Percentiles rank a stretch among this genome's conserved stretches.
Evolutionary conservation across 1,140 invertebrate genomes (phyloP).

Genomic region (Gryon sp.): DNA sequence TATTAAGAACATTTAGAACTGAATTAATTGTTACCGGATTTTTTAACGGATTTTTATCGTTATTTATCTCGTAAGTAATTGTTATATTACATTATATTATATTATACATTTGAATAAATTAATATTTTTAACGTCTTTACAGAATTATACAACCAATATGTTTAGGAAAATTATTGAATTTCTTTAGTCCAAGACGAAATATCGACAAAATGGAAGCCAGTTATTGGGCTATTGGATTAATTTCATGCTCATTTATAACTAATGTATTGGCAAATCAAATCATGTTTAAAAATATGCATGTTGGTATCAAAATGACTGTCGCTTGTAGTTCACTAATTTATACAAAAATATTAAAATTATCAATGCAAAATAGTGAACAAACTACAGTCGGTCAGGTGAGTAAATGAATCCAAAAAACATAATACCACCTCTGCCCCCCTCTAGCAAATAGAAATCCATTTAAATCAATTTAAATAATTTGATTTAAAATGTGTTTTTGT

Average conservation of each 20-base stretch:
- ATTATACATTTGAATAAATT: constrained; percentile 4
- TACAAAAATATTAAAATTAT: constrained; percentile 83
- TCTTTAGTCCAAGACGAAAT: constrained; percentile 80
- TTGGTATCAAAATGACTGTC: constrained; percentile 89
- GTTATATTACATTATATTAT: background rate
- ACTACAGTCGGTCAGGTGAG: constrained; percentile 74
- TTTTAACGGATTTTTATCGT: constrained; percentile 15
- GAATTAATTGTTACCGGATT: constrained; percentile 77
- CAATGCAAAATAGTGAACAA: constrained; percentile 67
- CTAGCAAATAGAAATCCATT: constrained; percentile 1
- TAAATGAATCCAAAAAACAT: constrained; percentile 1
- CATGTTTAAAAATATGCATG: constrained; percentile 86
- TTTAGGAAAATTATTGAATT: constrained; percentile 86
- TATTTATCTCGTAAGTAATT: background rate
- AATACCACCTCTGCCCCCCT: too few species aligned
- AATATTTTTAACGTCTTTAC: constrained; percentile 31
- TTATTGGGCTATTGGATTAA: constrained; percentile 84
- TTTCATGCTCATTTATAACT: constrained; percentile 85
- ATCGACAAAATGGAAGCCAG: constrained; percentile 82
- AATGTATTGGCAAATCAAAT: constrained; percentile 88
- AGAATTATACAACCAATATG: constrained; percentile 88
- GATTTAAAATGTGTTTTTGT: too few species aligned
- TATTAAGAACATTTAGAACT: constrained; percentile 78
- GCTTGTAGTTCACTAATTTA: constrained; percentile 90
- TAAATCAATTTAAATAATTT: background rate